Conservation (phyloP, 2,113 vertebrate genomes). For the Thryonomys swinderianus region DNA sequence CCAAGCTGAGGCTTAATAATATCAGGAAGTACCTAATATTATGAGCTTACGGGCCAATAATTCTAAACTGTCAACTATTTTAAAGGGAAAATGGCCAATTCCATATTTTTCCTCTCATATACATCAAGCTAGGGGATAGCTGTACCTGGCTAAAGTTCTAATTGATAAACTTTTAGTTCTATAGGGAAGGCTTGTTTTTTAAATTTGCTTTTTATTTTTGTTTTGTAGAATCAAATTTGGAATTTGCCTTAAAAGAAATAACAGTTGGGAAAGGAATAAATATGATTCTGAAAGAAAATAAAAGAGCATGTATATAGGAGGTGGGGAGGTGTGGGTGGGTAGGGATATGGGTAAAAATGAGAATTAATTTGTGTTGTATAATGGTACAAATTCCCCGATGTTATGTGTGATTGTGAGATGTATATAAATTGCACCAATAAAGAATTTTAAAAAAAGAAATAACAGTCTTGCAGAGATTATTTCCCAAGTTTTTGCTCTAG, state of each 20-base stretch:
- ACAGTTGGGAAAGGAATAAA: no score
- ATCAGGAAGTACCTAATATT: not conserved
- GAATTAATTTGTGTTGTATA: no score
- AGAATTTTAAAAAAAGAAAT: no score
- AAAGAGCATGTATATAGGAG: no score
- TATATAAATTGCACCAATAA: no score
- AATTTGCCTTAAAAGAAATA: slow-evolving; percentile 33
- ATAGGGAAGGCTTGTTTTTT: slow-evolving; percentile 29
- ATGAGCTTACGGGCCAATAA: not conserved
- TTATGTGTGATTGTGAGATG: no score
- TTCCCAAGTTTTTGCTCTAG: slow-evolving; percentile 15
- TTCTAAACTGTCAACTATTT: slow-evolving; percentile 42
- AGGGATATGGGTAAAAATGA: no score
- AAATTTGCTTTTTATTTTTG: not conserved
- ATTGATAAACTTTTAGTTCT: not conserved
- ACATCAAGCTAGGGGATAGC: not conserved
- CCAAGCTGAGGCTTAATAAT: slow-evolving; percentile 28
- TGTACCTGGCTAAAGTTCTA: slow-evolving; percentile 47
- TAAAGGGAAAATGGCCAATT: not conserved
- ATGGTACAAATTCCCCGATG: no score
- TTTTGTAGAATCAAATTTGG: slow-evolving; percentile 35
- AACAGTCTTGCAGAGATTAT: not conserved
- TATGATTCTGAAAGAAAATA: no score
- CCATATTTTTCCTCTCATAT: not conserved
- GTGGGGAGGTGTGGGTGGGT: no score